Evolutionary conservation across 2,797 vertebrate species (phyloP), one percentile per base, ranked within the genome.

Genomic region (Chelon auratus): DNA sequence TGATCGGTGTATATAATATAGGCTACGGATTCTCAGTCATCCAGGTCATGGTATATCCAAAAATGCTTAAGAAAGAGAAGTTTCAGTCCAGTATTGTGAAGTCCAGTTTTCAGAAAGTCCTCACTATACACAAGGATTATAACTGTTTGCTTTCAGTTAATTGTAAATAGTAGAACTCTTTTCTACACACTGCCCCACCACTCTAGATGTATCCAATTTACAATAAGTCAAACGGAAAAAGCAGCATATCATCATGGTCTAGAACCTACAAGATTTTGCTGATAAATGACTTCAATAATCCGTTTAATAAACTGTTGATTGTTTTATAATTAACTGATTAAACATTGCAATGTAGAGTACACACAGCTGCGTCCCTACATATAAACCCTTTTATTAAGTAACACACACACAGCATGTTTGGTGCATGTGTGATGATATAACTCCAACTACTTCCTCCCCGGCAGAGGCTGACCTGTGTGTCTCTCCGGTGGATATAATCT

Each of bases 391-490:
- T 62, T n/a, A 20, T 52, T 50, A 59, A 65, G 14, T 69, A 51
- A 60, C 26, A 64, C 36, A 8, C 52, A 13, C 30, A 45, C 50
- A 60, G 30, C 22, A 50, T 33, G 55, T 73, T 68, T 69, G 26
- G 51, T 52, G 69, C 65, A 59, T 4, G 18, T 36, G 48, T 57
- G 74, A 72, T 73, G 72, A 77, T 75, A 30, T 63, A 67, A 79
- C 54, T 67, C 20, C 10, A 56, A 53, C 37, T 64, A 63, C 66
- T 83, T 81, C 81, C 80, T 80, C 62, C n/a, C 18, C 78, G 83
- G 30, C 86, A 90, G 67, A 20, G 68, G 58, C 71, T 84, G 87
- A 91, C 89, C 86, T 69, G 33, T 62, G 61, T 37, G 72, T 64
- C 75, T 80, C 80, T 78, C 68, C 51, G 12, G 37, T 47, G 71